phyloP scores from a whole-genome alignment of 2,113 vertebrate species.

The Hippocampus zosterae region DNA sequence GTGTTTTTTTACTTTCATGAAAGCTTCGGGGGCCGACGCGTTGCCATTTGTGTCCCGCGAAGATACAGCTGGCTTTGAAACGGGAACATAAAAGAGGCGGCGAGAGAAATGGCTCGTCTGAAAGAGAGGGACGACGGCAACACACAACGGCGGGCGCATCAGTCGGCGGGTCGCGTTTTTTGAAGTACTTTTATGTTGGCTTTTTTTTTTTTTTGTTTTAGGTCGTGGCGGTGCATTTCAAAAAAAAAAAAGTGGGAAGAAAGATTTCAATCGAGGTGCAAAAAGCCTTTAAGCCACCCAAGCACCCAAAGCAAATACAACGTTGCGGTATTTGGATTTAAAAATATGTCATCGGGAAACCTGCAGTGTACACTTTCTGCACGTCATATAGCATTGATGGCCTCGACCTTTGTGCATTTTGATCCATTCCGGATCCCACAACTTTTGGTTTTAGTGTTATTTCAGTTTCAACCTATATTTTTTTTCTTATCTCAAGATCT shows the following conservation, averaged over 20 bases:
- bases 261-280: constrained; percentile 17
- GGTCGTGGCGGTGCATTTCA: constrained; percentile 6
- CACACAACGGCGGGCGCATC: constrained; percentile 24
- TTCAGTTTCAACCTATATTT: no score
- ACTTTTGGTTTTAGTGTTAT: no score
- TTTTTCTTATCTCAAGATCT: no score
- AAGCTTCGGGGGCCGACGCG: constrained; percentile 37
- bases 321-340: no score
- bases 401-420: no score
- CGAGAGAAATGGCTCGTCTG: constrained; percentile 19
- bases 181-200: constrained; percentile 30
- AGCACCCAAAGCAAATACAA: no score
- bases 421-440: no score
- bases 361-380: no score
- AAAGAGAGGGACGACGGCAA: constrained; percentile 16
- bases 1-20: constrained; percentile 31
- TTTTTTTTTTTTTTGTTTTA: constrained; percentile 44
- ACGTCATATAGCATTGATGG: no score
- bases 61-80: constrained; percentile 49
- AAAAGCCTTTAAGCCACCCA: no score
- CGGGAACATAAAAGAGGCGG: constrained; percentile 52
- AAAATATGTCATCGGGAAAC: no score
- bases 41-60: constrained; percentile 44
- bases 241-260: background rate
- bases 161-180: constrained; percentile 35